Percentiles rank a stretch among this genome's conserved stretches.
These are phyloP conservation scores for Corvus hawaiiensis DNA, from an alignment of 2,113 vertebrate species.

Conservation along the genomic window DNA sequence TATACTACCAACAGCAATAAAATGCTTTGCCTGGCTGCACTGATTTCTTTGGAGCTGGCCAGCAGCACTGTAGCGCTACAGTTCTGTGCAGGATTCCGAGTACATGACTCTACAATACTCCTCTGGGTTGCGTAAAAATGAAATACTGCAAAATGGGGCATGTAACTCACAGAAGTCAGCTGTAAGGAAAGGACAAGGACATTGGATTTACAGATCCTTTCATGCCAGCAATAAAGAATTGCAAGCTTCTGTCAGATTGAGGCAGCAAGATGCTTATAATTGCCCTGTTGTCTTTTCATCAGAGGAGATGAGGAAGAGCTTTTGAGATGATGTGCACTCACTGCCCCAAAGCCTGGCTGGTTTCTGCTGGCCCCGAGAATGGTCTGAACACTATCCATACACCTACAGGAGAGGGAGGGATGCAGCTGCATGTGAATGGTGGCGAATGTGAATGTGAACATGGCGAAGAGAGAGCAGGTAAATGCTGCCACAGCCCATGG, in stretches of 20 bases:
- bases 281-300: neutral
- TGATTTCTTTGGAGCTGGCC: neutral
- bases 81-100: neutral
- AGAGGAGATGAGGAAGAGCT: neutral
- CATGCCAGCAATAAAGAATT: neutral
- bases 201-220: neutral
- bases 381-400: neutral
- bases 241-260: neutral
- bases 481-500: neutral
- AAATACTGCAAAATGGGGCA: neutral
- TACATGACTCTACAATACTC: neutral
- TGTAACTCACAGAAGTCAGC: neutral
- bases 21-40: neutral
- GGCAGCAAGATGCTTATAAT: neutral
- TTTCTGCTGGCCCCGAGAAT: fast-evolving
- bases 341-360: neutral
- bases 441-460: neutral
- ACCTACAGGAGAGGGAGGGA: neutral
- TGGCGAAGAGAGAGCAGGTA: neutral
- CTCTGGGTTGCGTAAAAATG: neutral
- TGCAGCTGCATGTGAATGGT: fast-evolving
- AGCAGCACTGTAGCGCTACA: neutral
- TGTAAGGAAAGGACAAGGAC: neutral
- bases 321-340: neutral
- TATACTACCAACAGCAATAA: neutral